Percentiles rank a stretch among this genome's conserved stretches.
Conservation (phyloP, 2,888 invertebrate species). For the Andrena haemorrhoa region DNA sequence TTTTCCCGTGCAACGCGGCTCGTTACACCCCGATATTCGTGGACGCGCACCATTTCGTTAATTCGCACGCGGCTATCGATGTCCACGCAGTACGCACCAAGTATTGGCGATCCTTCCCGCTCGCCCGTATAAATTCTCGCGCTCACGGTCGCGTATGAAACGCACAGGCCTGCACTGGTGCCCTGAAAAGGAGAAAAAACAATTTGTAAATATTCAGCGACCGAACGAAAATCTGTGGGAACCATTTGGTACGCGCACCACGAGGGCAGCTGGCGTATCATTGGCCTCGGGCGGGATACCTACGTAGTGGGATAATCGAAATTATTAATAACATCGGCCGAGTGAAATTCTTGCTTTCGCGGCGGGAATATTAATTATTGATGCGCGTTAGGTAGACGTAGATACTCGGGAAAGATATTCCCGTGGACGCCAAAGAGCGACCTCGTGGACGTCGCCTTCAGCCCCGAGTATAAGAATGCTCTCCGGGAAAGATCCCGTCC, state of each 20-base stretch:
- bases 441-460: too few species aligned
- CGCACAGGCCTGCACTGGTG: constrained; percentile 29
- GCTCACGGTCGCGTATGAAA: constrained; percentile 61
- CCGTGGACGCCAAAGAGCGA: too few species aligned
- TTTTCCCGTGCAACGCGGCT: neutral
- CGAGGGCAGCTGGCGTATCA: neutral
- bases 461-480: too few species aligned
- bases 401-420: neutral
- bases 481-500: too few species aligned
- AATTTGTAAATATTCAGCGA: constrained; percentile 64
- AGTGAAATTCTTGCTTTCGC: neutral
- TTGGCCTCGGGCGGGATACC: too few species aligned
- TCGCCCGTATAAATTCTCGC: constrained; percentile 59
- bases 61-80: constrained; percentile 36
- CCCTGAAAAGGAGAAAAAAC: constrained; percentile 41
- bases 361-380: neutral
- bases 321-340: neutral
- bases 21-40: constrained; percentile 43
- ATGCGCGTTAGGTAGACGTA: too few species aligned
- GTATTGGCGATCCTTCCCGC: constrained; percentile 35
- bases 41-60: constrained; percentile 53
- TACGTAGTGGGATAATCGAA: neutral
- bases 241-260: constrained; percentile 11
- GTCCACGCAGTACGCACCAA: constrained; percentile 33
- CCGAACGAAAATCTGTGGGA: constrained; percentile 17